Conservation (phyloP, 2,797 vertebrate genomes). For the Rhinogobio ventralis region DNA sequence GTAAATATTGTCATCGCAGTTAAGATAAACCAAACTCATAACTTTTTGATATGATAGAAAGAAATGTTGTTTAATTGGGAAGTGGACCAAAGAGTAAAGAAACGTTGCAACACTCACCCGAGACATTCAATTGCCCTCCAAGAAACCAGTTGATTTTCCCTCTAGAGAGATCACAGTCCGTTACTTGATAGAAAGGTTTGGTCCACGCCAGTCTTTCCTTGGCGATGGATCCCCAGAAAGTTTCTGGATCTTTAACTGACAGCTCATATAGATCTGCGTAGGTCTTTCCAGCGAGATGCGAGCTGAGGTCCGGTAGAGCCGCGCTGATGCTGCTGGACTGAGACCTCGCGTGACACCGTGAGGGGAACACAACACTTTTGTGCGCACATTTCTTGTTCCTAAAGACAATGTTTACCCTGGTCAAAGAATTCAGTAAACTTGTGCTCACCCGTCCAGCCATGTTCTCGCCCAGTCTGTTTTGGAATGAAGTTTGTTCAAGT, state of each 20-base stretch:
- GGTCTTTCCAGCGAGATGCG: slow-evolving; percentile 61
- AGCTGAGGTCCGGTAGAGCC: slow-evolving; percentile 64
- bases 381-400: slow-evolving; percentile 30
- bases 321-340: slow-evolving; percentile 63
- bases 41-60: neutral
- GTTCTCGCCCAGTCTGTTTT: slow-evolving; percentile 3
- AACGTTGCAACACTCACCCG: slow-evolving; percentile 80
- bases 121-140: slow-evolving; percentile 90
- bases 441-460: slow-evolving; percentile 64
- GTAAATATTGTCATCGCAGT: neutral
- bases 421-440: slow-evolving; percentile 46
- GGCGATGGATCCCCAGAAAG: slow-evolving; percentile 87
- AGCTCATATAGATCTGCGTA: slow-evolving; percentile 74
- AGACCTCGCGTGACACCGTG: slow-evolving; percentile 21
- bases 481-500: slow-evolving; percentile 27
- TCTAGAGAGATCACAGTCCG: slow-evolving; percentile 76
- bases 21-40: neutral
- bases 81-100: neutral
- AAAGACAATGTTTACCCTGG: slow-evolving; percentile 43
- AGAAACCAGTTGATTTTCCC: slow-evolving; percentile 87
- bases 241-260: slow-evolving; percentile 77
- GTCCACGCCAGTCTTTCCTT: slow-evolving; percentile 85
- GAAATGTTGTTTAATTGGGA: neutral
- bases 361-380: slow-evolving; percentile 22
- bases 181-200: slow-evolving; percentile 79